phyloP scores from a whole-genome alignment of 2,797 vertebrate species.

The Champsocephalus esox region DNA sequence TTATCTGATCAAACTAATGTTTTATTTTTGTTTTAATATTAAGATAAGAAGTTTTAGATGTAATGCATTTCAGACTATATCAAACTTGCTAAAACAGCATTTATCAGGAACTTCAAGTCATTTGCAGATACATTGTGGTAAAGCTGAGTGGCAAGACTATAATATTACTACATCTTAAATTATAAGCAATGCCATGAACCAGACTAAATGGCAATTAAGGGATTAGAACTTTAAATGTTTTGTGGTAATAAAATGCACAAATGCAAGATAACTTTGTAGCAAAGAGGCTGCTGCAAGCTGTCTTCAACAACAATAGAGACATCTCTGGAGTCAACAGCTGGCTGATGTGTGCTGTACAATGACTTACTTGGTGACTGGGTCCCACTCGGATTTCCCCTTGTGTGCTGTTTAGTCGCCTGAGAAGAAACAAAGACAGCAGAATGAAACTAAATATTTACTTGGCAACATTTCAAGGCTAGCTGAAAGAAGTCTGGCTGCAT shows the following conservation, averaged over 20 bases:
- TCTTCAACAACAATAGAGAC: neutral
- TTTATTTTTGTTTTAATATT: neutral
- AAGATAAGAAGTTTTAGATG: neutral
- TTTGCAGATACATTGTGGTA: neutral
- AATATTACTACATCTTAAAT: neutral
- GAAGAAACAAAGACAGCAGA: slow-evolving; percentile 66
- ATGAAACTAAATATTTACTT: slow-evolving; percentile 57
- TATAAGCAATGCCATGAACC: neutral
- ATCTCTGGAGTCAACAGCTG: neutral
- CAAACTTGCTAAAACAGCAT: neutral
- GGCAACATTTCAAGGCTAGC: slow-evolving; percentile 35
- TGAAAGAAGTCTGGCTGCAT: slow-evolving; percentile 11
- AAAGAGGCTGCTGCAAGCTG: neutral
- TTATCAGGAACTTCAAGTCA: neutral
- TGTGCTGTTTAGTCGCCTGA: slow-evolving; percentile 98
- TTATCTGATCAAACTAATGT: neutral
- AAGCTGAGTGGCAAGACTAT: neutral
- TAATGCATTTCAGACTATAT: neutral
- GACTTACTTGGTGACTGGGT: slow-evolving; percentile 96
- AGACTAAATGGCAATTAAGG: neutral
- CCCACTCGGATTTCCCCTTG: slow-evolving; percentile 99
- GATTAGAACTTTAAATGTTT: neutral
- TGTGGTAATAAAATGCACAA: neutral
- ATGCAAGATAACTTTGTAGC: neutral
- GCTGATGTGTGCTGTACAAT: neutral